Conservation (phyloP, 1,140 invertebrate genomes). For the Cataglyphis hispanica region DNA sequence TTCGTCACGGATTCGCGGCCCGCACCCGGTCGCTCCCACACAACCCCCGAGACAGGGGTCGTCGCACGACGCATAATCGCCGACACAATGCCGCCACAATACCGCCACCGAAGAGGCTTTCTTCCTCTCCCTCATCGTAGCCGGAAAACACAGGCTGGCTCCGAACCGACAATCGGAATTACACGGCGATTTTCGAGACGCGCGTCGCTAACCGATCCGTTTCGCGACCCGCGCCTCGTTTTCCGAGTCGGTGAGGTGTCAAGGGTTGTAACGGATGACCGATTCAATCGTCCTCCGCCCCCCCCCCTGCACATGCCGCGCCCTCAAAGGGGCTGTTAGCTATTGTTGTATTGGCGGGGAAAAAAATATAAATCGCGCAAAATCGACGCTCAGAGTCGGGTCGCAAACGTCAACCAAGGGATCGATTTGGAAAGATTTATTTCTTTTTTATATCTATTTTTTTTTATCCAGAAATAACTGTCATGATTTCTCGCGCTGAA, state of each 20-base stretch:
- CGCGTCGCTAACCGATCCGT: conserved; percentile 44
- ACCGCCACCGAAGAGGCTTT: conserved; percentile 26
- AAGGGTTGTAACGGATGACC: conserved; percentile 45
- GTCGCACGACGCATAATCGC: conserved; percentile 33
- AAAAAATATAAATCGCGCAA: conserved; percentile 45
- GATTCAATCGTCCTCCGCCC: conserved; percentile 34
- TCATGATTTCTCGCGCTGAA: neutral
- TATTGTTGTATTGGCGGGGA: conserved; percentile 32
- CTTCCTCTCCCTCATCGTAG: conserved; percentile 18
- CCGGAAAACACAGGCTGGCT: conserved; percentile 39
- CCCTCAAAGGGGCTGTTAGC: conserved; percentile 52
- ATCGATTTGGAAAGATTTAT: conserved; percentile 45
- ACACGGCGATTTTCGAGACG: conserved; percentile 71
- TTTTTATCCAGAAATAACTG: conserved; percentile 33
- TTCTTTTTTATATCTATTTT: neutral
- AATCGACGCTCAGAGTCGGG: conserved; percentile 23
- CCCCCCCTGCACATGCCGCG: neutral
- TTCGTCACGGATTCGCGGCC: conserved; percentile 62
- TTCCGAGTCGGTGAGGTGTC: conserved; percentile 39
- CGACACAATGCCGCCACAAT: conserved; percentile 55
- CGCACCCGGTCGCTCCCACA: conserved; percentile 53
- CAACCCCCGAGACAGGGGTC: conserved; percentile 24
- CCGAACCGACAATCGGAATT: conserved; percentile 67
- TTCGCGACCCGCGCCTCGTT: conserved; percentile 48
- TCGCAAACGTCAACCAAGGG: conserved; percentile 16